phyloP scores from a whole-genome alignment of 1,140 invertebrate genomes.

The Latrodectus geometricus region DNA sequence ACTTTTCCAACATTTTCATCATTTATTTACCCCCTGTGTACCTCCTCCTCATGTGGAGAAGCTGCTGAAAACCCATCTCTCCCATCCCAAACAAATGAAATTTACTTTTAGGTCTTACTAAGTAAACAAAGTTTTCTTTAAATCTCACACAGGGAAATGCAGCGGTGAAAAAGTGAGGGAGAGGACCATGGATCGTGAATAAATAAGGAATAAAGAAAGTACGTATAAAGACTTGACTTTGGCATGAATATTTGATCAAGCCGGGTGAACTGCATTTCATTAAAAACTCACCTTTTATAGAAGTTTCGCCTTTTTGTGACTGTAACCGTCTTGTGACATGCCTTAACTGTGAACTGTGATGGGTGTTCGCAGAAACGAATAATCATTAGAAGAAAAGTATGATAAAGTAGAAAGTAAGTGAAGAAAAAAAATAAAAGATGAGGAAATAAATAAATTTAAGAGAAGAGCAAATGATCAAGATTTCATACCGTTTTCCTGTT shows the following conservation, averaged over 20 bases:
- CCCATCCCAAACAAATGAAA: conserved; percentile 46
- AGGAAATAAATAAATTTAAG: conserved; percentile 20
- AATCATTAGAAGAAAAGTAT: neutral
- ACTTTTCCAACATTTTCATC: conserved; percentile 9
- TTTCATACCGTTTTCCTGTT: conserved; percentile 33
- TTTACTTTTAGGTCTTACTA: conserved; percentile 37
- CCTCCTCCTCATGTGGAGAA: neutral
- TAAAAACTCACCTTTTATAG: conserved; percentile 29
- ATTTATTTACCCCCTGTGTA: conserved; percentile 39
- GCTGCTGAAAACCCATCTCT: conserved; percentile 9
- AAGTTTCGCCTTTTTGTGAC: conserved; percentile 36
- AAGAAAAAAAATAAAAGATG: neutral
- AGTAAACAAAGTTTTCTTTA: conserved; percentile 55
- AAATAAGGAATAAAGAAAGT: conserved; percentile 36
- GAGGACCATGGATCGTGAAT: conserved; percentile 19
- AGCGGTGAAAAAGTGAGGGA: neutral
- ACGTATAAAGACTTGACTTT: conserved; percentile 19
- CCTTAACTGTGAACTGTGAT: neutral
- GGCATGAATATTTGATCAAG: conserved; percentile 53
- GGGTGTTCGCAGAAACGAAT: no score
- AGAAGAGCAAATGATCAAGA: conserved; percentile 41
- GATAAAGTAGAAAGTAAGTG: neutral
- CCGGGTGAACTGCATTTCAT: conserved; percentile 42
- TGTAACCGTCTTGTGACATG: neutral
- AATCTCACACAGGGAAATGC: conserved; percentile 22